Evolutionary conservation across 2,888 invertebrate species (phyloP).

Genomic region (Chrysolina haemoptera): DNA sequence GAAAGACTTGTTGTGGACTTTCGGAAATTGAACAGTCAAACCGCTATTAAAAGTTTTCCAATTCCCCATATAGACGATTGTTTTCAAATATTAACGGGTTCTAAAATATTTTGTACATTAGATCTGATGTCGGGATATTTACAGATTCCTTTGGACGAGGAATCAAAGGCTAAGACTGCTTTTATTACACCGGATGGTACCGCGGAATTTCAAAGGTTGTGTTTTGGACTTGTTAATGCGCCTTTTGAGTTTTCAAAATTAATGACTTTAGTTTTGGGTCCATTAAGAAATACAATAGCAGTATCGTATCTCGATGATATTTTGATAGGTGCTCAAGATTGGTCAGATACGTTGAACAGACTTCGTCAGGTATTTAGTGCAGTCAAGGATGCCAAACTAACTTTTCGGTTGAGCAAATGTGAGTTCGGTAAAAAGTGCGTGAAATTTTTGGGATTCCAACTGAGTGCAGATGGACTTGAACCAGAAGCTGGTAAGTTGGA

Average conservation of each 20-base stretch:
- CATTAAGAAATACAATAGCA: not conserved
- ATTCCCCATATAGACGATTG: slow-evolving; percentile 37
- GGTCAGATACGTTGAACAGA: not conserved
- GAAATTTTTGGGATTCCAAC: slow-evolving; percentile 24
- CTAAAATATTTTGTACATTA: too few species aligned
- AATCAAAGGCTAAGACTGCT: not conserved
- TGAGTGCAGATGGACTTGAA: not conserved
- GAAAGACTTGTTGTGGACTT: slow-evolving; percentile 50
- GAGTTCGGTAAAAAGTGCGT: too few species aligned
- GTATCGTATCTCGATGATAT: too few species aligned
- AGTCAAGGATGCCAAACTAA: not conserved
- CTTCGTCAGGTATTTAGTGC: not conserved
- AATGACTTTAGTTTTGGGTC: not conserved
- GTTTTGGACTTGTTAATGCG: not conserved
- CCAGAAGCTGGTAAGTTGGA: not conserved
- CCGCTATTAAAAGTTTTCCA: slow-evolving; percentile 41
- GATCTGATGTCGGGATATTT: not conserved
- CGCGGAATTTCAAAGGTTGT: not conserved
- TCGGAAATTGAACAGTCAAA: slow-evolving; percentile 45
- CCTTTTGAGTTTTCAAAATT: not conserved
- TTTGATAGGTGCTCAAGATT: not conserved
- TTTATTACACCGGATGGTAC: not conserved
- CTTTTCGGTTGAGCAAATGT: not conserved
- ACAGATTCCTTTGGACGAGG: not conserved
- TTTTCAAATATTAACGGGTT: slow-evolving; percentile 25